Conservation (phyloP, 2,888 invertebrate genomes). For the Chrysotoxum bicinctum region DNA sequence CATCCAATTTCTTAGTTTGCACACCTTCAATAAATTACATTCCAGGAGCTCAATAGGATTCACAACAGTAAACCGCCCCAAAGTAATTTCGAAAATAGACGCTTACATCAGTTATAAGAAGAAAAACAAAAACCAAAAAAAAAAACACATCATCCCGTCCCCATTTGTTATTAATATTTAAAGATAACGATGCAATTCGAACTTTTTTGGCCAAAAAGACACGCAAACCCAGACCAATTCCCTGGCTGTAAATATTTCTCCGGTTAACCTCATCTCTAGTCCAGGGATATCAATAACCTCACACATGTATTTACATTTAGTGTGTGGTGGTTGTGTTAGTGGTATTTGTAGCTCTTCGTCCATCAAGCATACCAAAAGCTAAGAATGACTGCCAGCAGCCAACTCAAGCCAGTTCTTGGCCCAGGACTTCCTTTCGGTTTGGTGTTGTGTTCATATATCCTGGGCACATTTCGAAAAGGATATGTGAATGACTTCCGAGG, state of each 20-base stretch:
- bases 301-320: slow-evolving; percentile 63
- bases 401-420: neutral
- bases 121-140: neutral
- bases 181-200: slow-evolving; percentile 73
- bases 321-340: slow-evolving; percentile 19
- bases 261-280: slow-evolving; percentile 60
- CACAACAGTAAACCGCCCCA: slow-evolving; percentile 48
- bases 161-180: slow-evolving; percentile 67
- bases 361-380: slow-evolving; percentile 50
- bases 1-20: slow-evolving; percentile 15
- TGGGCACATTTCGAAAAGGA: slow-evolving; percentile 63
- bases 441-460: slow-evolving; percentile 68
- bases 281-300: slow-evolving; percentile 66
- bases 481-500: slow-evolving; percentile 72
- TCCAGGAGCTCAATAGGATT: slow-evolving; percentile 37
- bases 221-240: slow-evolving; percentile 69
- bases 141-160: slow-evolving; percentile 19
- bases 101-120: neutral
- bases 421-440: slow-evolving; percentile 25
- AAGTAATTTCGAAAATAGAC: slow-evolving; percentile 33
- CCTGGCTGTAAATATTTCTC: slow-evolving; percentile 68
- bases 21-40: slow-evolving; percentile 24
- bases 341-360: slow-evolving; percentile 33
- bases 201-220: slow-evolving; percentile 66
- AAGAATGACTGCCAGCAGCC: slow-evolving; percentile 21